A percentile compares a stretch with the other conserved stretches of the same genome.
Evolutionary conservation across 2,797 vertebrate species (phyloP).

Genomic region (Tapirus indicus): DNA sequence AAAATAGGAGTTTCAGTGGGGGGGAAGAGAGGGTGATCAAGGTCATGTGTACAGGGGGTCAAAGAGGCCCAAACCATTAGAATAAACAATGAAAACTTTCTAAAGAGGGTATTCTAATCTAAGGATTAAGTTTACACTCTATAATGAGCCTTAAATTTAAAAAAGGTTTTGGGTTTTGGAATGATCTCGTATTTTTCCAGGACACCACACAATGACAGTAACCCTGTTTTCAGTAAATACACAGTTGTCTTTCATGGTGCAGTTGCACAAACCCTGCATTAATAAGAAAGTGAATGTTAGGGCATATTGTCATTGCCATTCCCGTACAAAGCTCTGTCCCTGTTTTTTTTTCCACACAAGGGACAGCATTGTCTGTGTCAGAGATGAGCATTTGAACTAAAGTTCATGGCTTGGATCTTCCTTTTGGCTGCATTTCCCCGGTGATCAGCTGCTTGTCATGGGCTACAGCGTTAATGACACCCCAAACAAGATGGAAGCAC

Average conservation of each 20-base stretch:
- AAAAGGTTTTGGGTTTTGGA: conserved; percentile 38
- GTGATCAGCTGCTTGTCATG: conserved; percentile 56
- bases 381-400: conserved; percentile 60
- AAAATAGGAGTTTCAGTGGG: background rate
- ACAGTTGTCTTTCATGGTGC: conserved; percentile 75
- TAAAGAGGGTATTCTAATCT: background rate
- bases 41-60: background rate
- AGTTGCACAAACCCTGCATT: conserved; percentile 67
- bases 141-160: background rate
- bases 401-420: conserved; percentile 70
- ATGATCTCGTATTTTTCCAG: conserved; percentile 76
- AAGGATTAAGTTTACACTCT: conserved; percentile 29
- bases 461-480: background rate
- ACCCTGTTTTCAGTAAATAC: conserved; percentile 70
- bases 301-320: conserved; percentile 55
- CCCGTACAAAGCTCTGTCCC: conserved; percentile 62
- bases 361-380: conserved; percentile 67
- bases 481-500: conserved; percentile 14
- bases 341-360: conserved; percentile 63
- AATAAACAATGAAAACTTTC: background rate
- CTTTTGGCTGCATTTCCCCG: conserved; percentile 27
- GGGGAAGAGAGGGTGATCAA: background rate
- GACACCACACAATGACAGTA: conserved; percentile 48
- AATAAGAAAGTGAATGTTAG: conserved; percentile 74
- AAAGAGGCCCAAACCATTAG: background rate